Evolutionary conservation across 2,888 invertebrate species (phyloP).

Genomic region (Plusia festucae): DNA sequence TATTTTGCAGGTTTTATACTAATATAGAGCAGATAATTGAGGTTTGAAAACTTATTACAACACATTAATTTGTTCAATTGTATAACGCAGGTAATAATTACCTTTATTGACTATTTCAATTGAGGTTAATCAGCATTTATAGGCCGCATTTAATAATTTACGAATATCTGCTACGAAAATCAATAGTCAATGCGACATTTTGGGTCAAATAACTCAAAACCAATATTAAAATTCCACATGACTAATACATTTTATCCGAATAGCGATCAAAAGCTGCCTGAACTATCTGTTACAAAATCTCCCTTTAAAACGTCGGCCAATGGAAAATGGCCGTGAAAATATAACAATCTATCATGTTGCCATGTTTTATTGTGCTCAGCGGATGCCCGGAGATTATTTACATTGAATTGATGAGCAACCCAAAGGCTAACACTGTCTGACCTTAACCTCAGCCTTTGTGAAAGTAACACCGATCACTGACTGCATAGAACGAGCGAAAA

Average conservation of each 20-base stretch:
- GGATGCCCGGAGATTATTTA: conserved; percentile 84
- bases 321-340: conserved; percentile 73
- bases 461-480: conserved; percentile 66
- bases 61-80: background rate
- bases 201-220: background rate
- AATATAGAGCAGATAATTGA: background rate
- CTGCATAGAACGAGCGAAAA: conserved; percentile 74
- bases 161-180: background rate
- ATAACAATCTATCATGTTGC: conserved; percentile 81
- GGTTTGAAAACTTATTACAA: background rate
- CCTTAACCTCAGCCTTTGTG: conserved; percentile 76
- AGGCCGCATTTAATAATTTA: background rate
- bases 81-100: background rate
- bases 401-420: conserved; percentile 84
- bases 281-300: conserved; percentile 50
- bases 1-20: background rate
- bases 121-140: background rate
- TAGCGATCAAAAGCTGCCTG: conserved; percentile 27
- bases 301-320: conserved; percentile 59
- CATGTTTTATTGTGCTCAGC: conserved; percentile 79
- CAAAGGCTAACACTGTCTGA: conserved; percentile 77
- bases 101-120: background rate
- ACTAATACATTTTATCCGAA: conserved; percentile 6
- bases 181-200: background rate
- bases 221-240: background rate